Evolutionary conservation across 2,113 vertebrate genomes (phyloP), one percentile per base, ranked within the genome.

Genomic region (Lophotis ruficrista): DNA sequence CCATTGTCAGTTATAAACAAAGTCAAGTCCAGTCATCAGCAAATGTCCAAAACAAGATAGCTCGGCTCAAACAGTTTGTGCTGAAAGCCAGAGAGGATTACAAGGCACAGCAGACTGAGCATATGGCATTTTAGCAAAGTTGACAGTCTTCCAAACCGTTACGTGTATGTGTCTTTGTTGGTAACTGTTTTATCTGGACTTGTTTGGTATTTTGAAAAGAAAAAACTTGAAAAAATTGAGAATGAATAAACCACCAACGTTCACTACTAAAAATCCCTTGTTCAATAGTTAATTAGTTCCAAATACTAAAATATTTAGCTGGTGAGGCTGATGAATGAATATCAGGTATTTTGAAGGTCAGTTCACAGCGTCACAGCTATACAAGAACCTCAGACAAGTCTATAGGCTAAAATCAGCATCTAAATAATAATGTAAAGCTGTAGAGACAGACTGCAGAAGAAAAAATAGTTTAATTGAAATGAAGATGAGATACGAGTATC

Each of bases 1-100:
- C 53, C 21, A 18, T 16, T 65, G 16, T 12, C 28, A 37, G 16
- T 2, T 3, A 1, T 0, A 20, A 53, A 11, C 60, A 33, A 14
- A 66, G 56, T 9, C 43, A 14, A 33, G 50, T 13, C 31, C n/a
- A 3, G 48, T 70, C 18, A 25, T 15, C 37, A 56, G 51, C 4
- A 47, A 72, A 68, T 21, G 45, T 5, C 24, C 64, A 24, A 37
- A 60, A 31, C 25, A 21, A 50, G 50, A 16, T 5, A 41, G 33
- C 43, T 47, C 30, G 31, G 60, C 2, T 38, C 21, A 64, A 22
- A 0, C 1, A 2, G 5, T 10, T 19, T 1, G 3, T 33, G 83
- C 8, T 43, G 35, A 75, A n/a, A 68, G 47, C 53, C 7, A 1
- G n/a, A 7, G 66, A 64, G 58, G 62, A 41, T 56, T 45, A 1